Conservation (phyloP, 2,888 invertebrate genomes). For the Macropis europaea region DNA sequence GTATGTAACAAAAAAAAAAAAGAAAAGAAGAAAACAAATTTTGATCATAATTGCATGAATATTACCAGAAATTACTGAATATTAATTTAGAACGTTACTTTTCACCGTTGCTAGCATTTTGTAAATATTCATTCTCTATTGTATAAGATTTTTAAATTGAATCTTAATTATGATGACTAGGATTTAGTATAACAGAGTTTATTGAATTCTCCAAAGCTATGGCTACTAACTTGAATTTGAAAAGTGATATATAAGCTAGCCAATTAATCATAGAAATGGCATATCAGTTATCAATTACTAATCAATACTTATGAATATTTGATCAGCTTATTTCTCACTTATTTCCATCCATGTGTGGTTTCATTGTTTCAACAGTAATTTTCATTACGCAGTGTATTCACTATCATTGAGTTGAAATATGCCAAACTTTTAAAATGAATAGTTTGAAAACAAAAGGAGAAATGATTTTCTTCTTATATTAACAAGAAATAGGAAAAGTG, state of each 20-base stretch:
- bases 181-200: conserved; percentile 53
- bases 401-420: conserved; percentile 15
- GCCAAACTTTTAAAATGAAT: conserved; percentile 31
- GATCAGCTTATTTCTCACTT: conserved; percentile 41
- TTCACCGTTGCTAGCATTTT: conserved; percentile 59
- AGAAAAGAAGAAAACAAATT: conserved; percentile 23
- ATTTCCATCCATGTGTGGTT: conserved; percentile 51
- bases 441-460: conserved; percentile 6
- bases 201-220: conserved; percentile 53
- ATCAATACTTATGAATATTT: conserved; percentile 45
- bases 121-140: conserved; percentile 66
- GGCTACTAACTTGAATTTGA: conserved; percentile 34
- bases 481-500: conserved; percentile 17
- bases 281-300: conserved; percentile 48
- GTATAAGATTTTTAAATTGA: conserved; percentile 49
- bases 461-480: conserved; percentile 19
- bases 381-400: conserved; percentile 23
- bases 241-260: conserved; percentile 47
- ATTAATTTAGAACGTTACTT: conserved; percentile 55
- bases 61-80: conserved; percentile 37
- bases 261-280: conserved; percentile 46
- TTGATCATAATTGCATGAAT: conserved; percentile 34
- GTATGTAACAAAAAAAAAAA: conserved; percentile 49
- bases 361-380: conserved; percentile 9
- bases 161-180: conserved; percentile 48